Percentiles rank a stretch among this genome's conserved stretches.
Evolutionary conservation across 2,113 vertebrate genomes (phyloP).

Genomic region (Heliornis fulica): DNA sequence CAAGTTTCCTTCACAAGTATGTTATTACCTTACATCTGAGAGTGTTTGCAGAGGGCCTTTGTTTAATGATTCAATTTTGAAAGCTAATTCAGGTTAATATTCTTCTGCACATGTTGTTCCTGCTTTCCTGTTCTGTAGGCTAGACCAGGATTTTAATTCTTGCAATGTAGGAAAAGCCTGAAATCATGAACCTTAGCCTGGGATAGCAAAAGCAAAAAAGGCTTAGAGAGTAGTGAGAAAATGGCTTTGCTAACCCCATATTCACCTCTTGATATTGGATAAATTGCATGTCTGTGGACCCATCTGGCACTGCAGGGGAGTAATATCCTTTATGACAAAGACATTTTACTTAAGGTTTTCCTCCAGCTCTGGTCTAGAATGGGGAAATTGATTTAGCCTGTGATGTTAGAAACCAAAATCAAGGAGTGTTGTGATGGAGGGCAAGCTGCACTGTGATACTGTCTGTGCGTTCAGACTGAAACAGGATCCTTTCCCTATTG

Average conservation of each 20-base stretch:
- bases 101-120: neutral
- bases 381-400: slow-evolving; percentile 11
- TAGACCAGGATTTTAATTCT: neutral
- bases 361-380: slow-evolving; percentile 12
- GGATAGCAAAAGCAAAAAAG: neutral
- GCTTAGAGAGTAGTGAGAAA: slow-evolving; percentile 13
- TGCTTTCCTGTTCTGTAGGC: neutral
- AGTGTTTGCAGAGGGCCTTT: neutral
- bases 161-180: neutral
- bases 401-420: slow-evolving; percentile 20
- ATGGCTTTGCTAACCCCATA: slow-evolving; percentile 42
- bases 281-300: slow-evolving; percentile 17
- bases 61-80: neutral
- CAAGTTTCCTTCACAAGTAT: neutral
- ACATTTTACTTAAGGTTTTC: slow-evolving; percentile 45
- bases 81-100: neutral
- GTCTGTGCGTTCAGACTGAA: slow-evolving; percentile 6
- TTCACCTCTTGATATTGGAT: slow-evolving; percentile 14
- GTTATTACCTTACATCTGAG: neutral
- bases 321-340: slow-evolving; percentile 23
- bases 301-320: slow-evolving; percentile 16
- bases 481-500: slow-evolving; percentile 17
- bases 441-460: neutral
- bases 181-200: neutral
- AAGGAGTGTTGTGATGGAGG: neutral